Conservation (phyloP, 2,888 invertebrate genomes). For the Stenotaenia linearis region DNA sequence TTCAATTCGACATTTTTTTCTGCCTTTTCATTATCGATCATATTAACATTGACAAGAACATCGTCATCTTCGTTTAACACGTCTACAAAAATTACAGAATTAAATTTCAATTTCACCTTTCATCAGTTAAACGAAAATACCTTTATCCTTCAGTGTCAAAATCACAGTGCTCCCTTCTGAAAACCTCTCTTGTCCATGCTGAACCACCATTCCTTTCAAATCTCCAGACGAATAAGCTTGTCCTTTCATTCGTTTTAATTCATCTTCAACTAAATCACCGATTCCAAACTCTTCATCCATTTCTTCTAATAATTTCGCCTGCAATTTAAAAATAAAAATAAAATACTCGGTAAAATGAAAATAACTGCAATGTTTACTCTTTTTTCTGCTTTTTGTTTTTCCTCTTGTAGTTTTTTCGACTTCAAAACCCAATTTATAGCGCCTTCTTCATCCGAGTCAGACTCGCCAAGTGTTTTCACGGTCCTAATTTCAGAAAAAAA, state of each 20-base stretch:
- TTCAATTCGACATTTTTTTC: conserved; percentile 77
- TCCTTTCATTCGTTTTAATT: conserved; percentile 50
- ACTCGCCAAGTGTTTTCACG: conserved; percentile 55
- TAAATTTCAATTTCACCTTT: neutral
- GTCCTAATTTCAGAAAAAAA: too few relatives aligned
- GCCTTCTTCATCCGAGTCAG: conserved; percentile 61
- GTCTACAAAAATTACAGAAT: conserved; percentile 9
- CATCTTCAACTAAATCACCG: conserved; percentile 73
- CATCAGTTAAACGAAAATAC: conserved; percentile 42
- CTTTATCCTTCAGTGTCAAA: conserved; percentile 88
- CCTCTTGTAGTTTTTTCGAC: conserved; percentile 66
- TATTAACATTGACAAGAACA: conserved; percentile 84
- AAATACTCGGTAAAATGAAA: too few relatives aligned
- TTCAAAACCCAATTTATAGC: conserved; percentile 69
- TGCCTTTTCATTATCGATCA: conserved; percentile 75
- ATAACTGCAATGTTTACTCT: too few relatives aligned
- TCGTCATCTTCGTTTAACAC: conserved; percentile 61
- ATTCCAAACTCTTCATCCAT: conserved; percentile 93
- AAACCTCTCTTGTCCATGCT: conserved; percentile 65
- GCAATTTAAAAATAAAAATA: conserved; percentile 34
- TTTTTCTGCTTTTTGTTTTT: conserved; percentile 77
- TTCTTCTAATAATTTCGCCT: conserved; percentile 90
- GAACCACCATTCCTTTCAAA: conserved; percentile 75
- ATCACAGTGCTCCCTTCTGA: conserved; percentile 78
- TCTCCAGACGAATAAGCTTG: conserved; percentile 63